These are phyloP conservation scores for Kryptopterus vitreolus DNA, from an alignment of 2,797 vertebrate genomes.

Conservation along the genomic window DNA sequence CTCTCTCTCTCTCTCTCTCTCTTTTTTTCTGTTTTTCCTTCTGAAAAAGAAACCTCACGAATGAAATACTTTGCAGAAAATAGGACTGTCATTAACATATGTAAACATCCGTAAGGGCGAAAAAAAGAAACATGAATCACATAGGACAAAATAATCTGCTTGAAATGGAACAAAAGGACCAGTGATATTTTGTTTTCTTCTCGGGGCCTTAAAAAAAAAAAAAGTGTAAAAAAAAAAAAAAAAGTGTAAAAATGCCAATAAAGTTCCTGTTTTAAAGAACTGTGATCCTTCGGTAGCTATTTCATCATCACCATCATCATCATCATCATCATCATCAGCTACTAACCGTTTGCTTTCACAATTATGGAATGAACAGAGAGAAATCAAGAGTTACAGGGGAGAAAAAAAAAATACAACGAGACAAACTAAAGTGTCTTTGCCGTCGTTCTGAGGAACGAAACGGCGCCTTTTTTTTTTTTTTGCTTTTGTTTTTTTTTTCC, in stretches of 20 bases:
- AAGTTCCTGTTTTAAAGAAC: not conserved
- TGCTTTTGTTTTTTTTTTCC: too few species aligned
- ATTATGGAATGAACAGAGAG: conserved; percentile 48
- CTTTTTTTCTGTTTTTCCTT: conserved; percentile 4
- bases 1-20: too few species aligned
- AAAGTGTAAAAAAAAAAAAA: not conserved
- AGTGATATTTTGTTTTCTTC: not conserved
- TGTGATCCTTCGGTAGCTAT: not conserved
- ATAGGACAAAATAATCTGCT: conserved; percentile 5
- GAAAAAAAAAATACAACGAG: not conserved
- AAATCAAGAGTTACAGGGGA: conserved; percentile 32
- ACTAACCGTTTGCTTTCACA: not conserved
- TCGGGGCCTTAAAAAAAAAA: not conserved
- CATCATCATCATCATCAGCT: too few species aligned
- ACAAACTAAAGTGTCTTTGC: conserved; percentile 22
- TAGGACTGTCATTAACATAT: conserved; percentile 13
- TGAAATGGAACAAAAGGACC: not conserved
- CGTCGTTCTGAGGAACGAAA: conserved; percentile 19
- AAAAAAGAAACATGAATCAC: conserved; percentile 30
- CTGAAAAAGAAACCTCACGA: not conserved
- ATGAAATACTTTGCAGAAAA: conserved; percentile 24
- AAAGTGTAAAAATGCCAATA: not conserved
- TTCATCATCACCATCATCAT: conserved; percentile 1
- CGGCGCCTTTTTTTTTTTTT: too few species aligned
- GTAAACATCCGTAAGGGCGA: conserved; percentile 31